These are phyloP conservation scores for Periplaneta americana DNA, from an alignment of 1,140 invertebrate genomes.

Conservation along the genomic window DNA sequence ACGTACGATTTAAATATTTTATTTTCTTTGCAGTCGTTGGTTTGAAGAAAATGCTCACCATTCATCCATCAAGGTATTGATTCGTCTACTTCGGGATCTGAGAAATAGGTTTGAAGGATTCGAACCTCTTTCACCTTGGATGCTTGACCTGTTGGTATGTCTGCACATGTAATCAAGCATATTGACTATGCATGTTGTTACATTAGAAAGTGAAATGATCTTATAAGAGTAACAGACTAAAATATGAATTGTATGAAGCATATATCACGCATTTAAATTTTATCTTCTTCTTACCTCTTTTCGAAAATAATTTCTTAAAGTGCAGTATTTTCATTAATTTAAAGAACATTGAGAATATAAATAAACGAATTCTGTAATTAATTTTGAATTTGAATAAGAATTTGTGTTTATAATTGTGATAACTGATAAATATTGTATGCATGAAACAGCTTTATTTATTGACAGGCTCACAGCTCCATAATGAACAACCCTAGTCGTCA, in stretches of 20 bases:
- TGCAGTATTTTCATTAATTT: conserved; percentile 2
- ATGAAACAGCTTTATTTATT: conserved; percentile 17
- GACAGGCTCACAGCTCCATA: conserved; percentile 87
- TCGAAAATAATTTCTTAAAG: too few relatives aligned
- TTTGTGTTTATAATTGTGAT: neutral
- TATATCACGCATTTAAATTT: too few relatives aligned
- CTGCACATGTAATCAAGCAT: conserved; percentile 5
- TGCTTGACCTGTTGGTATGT: conserved; percentile 82
- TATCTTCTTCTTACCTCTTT: too few relatives aligned
- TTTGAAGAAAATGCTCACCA: conserved; percentile 98
- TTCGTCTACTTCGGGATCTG: conserved; percentile 87
- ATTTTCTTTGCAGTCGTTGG: conserved; percentile 61
- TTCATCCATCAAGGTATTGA: conserved; percentile 93
- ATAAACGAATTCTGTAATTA: neutral
- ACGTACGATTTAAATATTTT: neutral
- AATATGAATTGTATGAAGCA: too few relatives aligned
- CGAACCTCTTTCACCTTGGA: conserved; percentile 89
- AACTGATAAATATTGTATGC: neutral
- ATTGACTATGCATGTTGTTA: too few relatives aligned
- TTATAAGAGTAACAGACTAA: too few relatives aligned
- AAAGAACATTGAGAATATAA: neutral
- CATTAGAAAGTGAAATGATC: too few relatives aligned
- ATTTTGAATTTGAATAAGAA: neutral
- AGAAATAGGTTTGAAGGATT: conserved; percentile 85
- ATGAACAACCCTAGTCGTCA: conserved; percentile 94